Evolutionary conservation across 2,888 invertebrate genomes (phyloP), one percentile per base, ranked within the genome.

Genomic region (Neoascia interrupta): DNA sequence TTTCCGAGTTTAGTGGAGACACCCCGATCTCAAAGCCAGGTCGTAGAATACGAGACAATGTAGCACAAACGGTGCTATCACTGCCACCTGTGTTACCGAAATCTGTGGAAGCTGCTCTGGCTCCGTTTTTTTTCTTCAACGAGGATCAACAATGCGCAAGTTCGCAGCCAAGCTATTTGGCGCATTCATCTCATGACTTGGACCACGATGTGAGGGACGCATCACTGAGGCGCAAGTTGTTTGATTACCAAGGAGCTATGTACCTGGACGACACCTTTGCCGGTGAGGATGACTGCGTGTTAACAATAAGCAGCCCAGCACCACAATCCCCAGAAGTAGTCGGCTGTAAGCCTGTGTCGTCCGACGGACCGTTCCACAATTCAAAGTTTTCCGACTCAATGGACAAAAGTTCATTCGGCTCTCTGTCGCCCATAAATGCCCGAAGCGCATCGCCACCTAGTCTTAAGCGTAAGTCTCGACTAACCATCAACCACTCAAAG

Each of bases 61-160:
- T 88, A 82, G 87, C 90, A 1, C 93, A 93, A 85, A 93, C 93
- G 16, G 87, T 90, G 56, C 86, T 93, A 79, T 89, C 91, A 0
- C 84, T 93, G 60, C 92, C 93, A 8, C 89, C 91, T 0, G 84
- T 87, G 43, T 84, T 93, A 18, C 92, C 92, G 0, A 82, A 86
- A 31, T 89, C 90, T 18, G 81, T 93, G 3, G 92, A 92, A 84
- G 90, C 91, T 49, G 88, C 89, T 3, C 84, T 93, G n/a, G 90
- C 90, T 81, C 91, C 92, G 0, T 93, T 90, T 84, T 90, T 91
- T 45, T 90, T 89, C 10, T 91, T 90, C 26, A 90, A 88, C 23
- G 88, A 86, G 16, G 83, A 86, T 10, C 84, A 82, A 26, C 83
- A 84, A n/a, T 28, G 28, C 0, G 41, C 26, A n/a, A 90, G 88